phyloP scores from a whole-genome alignment of 2,888 invertebrate genomes.

The Epistrophella euchroma region DNA sequence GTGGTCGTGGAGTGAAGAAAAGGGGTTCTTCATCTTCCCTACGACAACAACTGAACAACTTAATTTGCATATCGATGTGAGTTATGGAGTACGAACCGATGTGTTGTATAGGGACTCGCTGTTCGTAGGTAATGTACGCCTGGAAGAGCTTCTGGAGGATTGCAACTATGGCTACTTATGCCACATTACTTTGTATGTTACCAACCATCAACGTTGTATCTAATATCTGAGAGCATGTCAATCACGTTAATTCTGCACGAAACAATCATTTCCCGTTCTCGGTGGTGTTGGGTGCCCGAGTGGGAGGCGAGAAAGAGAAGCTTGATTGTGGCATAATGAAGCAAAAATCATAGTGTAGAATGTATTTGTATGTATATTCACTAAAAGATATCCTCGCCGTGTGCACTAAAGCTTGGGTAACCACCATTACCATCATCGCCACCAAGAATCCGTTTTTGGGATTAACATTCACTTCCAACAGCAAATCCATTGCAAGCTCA shows the following conservation, averaged over 20 bases:
- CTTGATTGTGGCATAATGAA: not conserved
- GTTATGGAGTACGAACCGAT: conserved; percentile 25
- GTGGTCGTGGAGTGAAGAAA: not conserved
- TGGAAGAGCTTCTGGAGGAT: not conserved
- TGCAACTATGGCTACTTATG: conserved; percentile 22
- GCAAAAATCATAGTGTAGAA: not conserved
- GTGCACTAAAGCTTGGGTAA: conserved; percentile 49
- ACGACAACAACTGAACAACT: conserved; percentile 60
- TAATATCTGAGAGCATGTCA: conserved; percentile 69
- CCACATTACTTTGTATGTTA: conserved; percentile 43
- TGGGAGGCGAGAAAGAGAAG: not conserved
- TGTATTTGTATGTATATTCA: conserved; percentile 39
- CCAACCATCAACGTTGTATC: conserved; percentile 6
- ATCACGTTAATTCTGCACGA: conserved; percentile 74
- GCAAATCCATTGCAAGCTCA: conserved; percentile 15
- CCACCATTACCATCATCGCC: conserved; percentile 62
- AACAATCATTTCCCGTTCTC: conserved; percentile 71
- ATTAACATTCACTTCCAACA: conserved; percentile 52
- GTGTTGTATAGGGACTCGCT: not conserved
- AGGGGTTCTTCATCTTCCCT: not conserved
- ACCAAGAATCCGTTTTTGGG: conserved; percentile 49
- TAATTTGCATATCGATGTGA: conserved; percentile 74
- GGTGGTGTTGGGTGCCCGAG: conserved; percentile 24
- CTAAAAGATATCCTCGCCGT: conserved; percentile 54
- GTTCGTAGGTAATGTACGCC: not conserved